phyloP scores from a whole-genome alignment of 2,797 vertebrate genomes.

The Spinus olivaceus region DNA sequence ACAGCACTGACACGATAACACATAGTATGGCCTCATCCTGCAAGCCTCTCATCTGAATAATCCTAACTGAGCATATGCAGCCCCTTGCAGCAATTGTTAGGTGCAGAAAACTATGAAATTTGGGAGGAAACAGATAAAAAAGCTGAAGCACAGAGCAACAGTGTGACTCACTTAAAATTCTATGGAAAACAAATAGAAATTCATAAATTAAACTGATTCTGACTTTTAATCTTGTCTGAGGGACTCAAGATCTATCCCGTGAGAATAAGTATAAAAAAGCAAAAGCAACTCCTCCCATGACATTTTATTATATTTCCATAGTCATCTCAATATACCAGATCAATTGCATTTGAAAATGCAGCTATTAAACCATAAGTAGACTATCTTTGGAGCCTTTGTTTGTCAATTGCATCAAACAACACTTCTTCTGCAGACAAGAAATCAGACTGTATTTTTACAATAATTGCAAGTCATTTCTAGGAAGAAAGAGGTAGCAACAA shows the following conservation, averaged over 20 bases:
- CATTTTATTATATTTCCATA: conserved; percentile 69
- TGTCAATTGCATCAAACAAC: conserved; percentile 54
- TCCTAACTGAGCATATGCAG: neutral
- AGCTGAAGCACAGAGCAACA: neutral
- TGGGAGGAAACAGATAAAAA: neutral
- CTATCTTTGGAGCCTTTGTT: conserved; percentile 54
- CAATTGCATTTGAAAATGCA: conserved; percentile 70
- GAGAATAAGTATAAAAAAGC: neutral
- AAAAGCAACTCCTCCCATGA: conserved; percentile 29
- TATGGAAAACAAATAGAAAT: neutral
- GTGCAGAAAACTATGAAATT: neutral
- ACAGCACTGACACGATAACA: neutral
- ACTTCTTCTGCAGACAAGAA: conserved; percentile 58
- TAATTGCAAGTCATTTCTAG: conserved; percentile 69
- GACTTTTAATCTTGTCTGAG: neutral
- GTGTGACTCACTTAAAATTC: neutral
- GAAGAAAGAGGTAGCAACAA: conserved; percentile 64
- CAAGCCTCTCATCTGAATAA: neutral
- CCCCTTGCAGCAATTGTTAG: neutral
- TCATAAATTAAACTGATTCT: neutral
- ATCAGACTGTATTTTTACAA: conserved; percentile 59
- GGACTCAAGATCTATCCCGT: neutral
- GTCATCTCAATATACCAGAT: conserved; percentile 62
- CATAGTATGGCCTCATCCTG: neutral
- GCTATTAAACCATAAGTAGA: conserved; percentile 73